Evolutionary conservation across 2,113 vertebrate species (phyloP).

Genomic region (Fregetta grallaria): DNA sequence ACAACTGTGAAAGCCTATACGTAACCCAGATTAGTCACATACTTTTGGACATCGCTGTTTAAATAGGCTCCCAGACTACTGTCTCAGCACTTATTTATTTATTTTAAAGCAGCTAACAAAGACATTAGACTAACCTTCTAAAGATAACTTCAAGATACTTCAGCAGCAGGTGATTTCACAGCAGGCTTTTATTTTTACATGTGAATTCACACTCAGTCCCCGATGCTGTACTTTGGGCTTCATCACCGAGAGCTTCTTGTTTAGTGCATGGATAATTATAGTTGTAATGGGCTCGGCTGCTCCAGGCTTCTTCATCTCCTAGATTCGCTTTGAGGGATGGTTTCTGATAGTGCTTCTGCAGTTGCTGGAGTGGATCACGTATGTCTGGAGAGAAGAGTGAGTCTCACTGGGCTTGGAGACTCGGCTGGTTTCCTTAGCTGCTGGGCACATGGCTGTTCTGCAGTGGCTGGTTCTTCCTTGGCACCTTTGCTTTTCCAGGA

Average conservation of each 20-base stretch:
- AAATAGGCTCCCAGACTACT: conserved; percentile 39
- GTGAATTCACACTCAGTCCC: not conserved
- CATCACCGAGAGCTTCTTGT: not conserved
- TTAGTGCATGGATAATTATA: conserved; percentile 54
- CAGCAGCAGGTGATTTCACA: conserved; percentile 39
- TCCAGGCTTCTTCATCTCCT: not conserved
- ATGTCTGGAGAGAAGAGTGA: not conserved
- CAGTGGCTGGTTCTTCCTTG: not conserved
- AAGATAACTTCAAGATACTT: conserved; percentile 48
- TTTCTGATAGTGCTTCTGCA: conserved; percentile 27
- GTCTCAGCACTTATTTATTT: conserved; percentile 51
- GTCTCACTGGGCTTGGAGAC: not conserved
- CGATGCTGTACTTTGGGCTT: not conserved
- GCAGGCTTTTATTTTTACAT: conserved; percentile 38
- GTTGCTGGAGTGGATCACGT: conserved; percentile 15
- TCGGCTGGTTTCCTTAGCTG: not conserved
- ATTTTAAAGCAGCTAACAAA: conserved; percentile 50
- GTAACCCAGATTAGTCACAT: conserved; percentile 36
- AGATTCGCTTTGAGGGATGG: not conserved
- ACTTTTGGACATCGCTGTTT: conserved; percentile 3
- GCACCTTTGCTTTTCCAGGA: not conserved
- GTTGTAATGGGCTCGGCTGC: not conserved
- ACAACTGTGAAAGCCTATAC: conserved; percentile 34
- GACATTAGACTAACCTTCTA: conserved; percentile 53
- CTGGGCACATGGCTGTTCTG: not conserved